Evolutionary conservation across 2,888 invertebrate species (phyloP).

Genomic region (Drosophila melanosoma): DNA sequence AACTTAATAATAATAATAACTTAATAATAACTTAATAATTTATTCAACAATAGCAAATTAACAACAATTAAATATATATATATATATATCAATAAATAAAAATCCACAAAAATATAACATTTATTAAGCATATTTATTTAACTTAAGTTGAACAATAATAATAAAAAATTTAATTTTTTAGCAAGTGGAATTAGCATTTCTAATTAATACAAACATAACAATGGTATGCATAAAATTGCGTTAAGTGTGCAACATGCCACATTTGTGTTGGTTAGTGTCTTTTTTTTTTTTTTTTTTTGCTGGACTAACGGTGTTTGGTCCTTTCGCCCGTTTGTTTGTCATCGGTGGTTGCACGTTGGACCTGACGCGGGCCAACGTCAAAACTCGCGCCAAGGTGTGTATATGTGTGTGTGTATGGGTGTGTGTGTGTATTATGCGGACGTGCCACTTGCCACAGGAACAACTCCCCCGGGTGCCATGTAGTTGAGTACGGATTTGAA

Average conservation of each 20-base stretch:
- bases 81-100: no score
- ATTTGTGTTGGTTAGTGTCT: conserved; percentile 35
- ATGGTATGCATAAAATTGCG: background rate
- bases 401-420: background rate
- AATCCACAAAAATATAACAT: no score
- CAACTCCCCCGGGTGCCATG: conserved; percentile 76
- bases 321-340: background rate
- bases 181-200: background rate
- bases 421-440: conserved; percentile 42
- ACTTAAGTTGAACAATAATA: no score
- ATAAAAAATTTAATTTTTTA: no score
- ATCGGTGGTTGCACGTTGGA: conserved; percentile 36
- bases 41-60: no score
- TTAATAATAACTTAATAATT: no score
- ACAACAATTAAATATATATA: no score
- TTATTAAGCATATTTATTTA: no score
- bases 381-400: conserved; percentile 49
- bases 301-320: conserved; percentile 30
- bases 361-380: conserved; percentile 48
- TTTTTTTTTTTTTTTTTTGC: background rate
- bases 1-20: no score
- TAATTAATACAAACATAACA: background rate
- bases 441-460: conserved; percentile 73
- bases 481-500: conserved; percentile 82
- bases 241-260: background rate